Percentiles rank a stretch among this genome's conserved stretches.
Evolutionary conservation across 2,113 vertebrate genomes (phyloP).

Genomic region (Myrmecophaga tridactyla): DNA sequence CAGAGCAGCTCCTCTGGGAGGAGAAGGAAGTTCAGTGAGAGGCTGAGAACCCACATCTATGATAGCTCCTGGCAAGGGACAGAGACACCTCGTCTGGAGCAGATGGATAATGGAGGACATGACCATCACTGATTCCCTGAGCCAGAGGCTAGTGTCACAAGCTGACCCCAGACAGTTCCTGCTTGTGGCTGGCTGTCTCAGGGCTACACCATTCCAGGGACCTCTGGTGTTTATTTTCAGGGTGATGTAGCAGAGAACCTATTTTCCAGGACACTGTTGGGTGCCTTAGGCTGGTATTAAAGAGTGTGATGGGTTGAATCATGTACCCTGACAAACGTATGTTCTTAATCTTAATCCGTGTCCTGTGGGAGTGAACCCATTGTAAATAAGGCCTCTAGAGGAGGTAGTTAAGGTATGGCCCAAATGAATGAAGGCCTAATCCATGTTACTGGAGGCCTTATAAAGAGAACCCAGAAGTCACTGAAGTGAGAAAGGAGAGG

Average conservation of each 20-base stretch:
- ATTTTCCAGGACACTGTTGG: background rate
- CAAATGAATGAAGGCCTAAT: too few species aligned
- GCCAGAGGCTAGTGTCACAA: background rate
- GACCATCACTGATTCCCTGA: too few species aligned
- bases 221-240: background rate
- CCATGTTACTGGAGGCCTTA: too few species aligned
- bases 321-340: too few species aligned
- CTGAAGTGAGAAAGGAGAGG: too few species aligned
- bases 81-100: too few species aligned
- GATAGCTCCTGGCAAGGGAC: background rate
- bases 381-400: too few species aligned
- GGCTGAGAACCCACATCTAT: background rate
- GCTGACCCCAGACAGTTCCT: too few species aligned
- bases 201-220: background rate
- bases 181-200: background rate
- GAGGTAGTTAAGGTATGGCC: too few species aligned
- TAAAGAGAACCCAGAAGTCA: too few species aligned
- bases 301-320: background rate
- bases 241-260: background rate
- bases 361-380: too few species aligned
- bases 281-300: background rate
- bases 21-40: background rate
- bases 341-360: too few species aligned
- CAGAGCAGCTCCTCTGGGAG: background rate
- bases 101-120: background rate